Evolutionary conservation across 2,888 invertebrate species (phyloP), one percentile per base, ranked within the genome.

Genomic region (Sphaerophoria rueppellii): DNA sequence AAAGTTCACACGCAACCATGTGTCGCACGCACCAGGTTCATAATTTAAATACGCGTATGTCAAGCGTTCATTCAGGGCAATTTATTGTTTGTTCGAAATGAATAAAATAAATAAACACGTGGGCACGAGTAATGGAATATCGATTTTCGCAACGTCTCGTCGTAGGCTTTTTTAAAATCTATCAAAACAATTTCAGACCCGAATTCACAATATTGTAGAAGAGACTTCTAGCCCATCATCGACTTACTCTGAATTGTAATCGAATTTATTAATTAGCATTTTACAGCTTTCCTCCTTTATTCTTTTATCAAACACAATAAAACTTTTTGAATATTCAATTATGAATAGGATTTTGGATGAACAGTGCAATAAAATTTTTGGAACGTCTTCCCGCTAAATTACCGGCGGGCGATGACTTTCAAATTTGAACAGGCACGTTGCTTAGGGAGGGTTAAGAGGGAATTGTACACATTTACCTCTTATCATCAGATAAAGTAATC

Each of bases 211-310:
- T 32, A 11, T 6, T 11, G 24, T 40, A n/a, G 16, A 12, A 9
- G 35, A 34, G 7, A 12, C 16, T 55, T 6, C 12, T 61, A 48
- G 74, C 73, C 70, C 57, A 77, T 73, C 40, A 82, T 74, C 40
- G 58, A 52, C 70, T 60, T 60, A 65, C 74, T 52, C 75, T 48
- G 80, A 80, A 80, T 72, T 73, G 76, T 63, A 85, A 80, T 85
- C 76, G 80, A 85, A 85, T 85, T 85, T 85, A 81, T 85, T 85
- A 85, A 81, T 81, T 85, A 85, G 85, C 85, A 85, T 85, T 85
- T 85, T 81, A 81, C 85, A 81, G 69, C 76, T 73, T 76, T 81
- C 85, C 69, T 70, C 76, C 60, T 73, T 76, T 85, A 72, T 81
- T 81, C 75, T 24, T 16, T 37, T 65, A 16, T 16, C 11, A 40